These are phyloP conservation scores for Ephestia elutella DNA, from an alignment of 1,140 invertebrate species.

Conservation along the genomic window DNA sequence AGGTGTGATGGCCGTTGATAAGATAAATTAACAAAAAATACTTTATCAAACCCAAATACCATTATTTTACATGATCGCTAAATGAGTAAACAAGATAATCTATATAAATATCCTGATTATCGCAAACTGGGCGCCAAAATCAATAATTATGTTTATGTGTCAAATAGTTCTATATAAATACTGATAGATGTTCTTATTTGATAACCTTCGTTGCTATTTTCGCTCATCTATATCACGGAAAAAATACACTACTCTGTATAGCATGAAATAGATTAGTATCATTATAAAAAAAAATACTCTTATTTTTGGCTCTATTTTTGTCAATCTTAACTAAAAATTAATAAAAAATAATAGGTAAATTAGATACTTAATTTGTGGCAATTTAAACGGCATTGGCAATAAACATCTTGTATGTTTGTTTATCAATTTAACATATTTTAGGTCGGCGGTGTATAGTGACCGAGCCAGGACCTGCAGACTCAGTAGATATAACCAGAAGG, in stretches of 20 bases:
- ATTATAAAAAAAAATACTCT: too few relatives aligned
- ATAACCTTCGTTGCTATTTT: neutral
- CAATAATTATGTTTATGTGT: neutral
- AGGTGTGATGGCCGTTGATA: neutral
- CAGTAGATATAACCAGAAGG: slow-evolving; percentile 89
- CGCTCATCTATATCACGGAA: too few relatives aligned
- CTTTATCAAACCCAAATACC: neutral
- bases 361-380: too few relatives aligned
- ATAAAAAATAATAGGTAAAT: too few relatives aligned
- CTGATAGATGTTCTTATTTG: neutral
- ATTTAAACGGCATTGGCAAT: too few relatives aligned
- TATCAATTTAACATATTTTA: slow-evolving; percentile 20
- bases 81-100: neutral
- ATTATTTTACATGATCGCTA: neutral
- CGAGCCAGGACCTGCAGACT: slow-evolving; percentile 87
- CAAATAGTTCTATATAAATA: neutral
- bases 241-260: too few relatives aligned
- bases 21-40: neutral
- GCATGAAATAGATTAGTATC: too few relatives aligned
- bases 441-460: slow-evolving; percentile 90
- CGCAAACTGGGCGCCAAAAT: neutral
- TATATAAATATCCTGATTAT: neutral
- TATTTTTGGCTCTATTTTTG: too few relatives aligned
- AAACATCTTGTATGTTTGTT: too few relatives aligned
- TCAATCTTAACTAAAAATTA: too few relatives aligned